Percentiles rank a stretch among this genome's conserved stretches.
These are phyloP conservation scores for Pteropus alecto DNA, from an alignment of 2,113 vertebrate species.

Conservation along the genomic window DNA sequence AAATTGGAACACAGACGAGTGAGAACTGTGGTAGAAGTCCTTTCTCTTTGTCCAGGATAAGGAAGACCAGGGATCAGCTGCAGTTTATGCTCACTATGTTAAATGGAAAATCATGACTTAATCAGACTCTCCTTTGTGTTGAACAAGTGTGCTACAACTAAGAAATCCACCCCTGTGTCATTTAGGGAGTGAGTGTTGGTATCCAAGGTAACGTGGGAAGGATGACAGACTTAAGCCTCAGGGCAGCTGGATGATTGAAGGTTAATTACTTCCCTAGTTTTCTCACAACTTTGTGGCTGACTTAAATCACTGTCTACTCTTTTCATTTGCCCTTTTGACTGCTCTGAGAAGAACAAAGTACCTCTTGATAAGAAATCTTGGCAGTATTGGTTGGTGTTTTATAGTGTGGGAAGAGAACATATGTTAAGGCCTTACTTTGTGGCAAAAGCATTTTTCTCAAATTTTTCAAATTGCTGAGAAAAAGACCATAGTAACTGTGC, in stretches of 20 bases:
- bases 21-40: background rate
- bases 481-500: background rate
- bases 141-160: background rate
- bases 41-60: background rate
- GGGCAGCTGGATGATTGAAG: background rate
- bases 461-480: constrained; percentile 23
- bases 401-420: background rate
- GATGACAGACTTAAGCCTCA: background rate
- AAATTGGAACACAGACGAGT: background rate
- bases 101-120: background rate
- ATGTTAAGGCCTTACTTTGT: background rate
- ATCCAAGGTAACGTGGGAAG: background rate
- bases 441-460: background rate
- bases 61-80: background rate
- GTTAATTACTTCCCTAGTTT: background rate
- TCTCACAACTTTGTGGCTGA: background rate
- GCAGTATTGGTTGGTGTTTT: background rate
- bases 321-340: constrained; percentile 26
- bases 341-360: constrained; percentile 24
- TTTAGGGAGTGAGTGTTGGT: background rate
- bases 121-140: background rate
- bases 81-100: background rate
- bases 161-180: background rate
- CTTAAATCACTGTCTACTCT: background rate
- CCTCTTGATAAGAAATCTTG: constrained; percentile 33